Base-by-base conservation (phyloP, 2,888 invertebrate species). In the Tanytarsus gracilentus region DNA sequence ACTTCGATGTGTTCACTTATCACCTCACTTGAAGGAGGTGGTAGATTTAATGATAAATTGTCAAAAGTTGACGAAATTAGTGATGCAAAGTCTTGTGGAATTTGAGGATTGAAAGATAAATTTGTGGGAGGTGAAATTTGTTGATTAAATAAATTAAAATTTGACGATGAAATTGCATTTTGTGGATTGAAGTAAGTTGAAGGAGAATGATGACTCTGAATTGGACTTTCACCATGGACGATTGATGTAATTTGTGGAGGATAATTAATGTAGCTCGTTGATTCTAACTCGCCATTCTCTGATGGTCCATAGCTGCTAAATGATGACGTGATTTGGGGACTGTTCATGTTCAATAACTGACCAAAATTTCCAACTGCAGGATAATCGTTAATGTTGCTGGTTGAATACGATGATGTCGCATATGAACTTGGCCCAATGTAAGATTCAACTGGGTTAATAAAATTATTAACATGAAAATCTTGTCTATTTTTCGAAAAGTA, bases 1-100 rank as follows among this genome's bases (percentile, higher is more conserved):
- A 79, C 76, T 71, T 79, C 78, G 14, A 79, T 77, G 33, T 78
- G 78, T 63, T 76, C 73, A 5, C 73, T 70, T 1, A 75, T 68
- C 4, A n/a, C 33, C 11, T 56, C 9, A 52, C 23, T 52, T 11
- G 33, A 52, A 30, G 30, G 2, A 26, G 49, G 9, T n/a, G 1
- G 3, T 1, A 2, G 16, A 49, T 3, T 2, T 40, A 18, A 40
- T 40, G 4, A 3, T 40, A 14, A 40, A 18, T 40, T 3, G 7
- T 8, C 18, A 18, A 40, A 16, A 16, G 11, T 44, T 1, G 44
- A 44, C 4, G n/a, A n/a, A 11, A 36, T 14, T 14, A 36, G 16
- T 2, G 36, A n/a, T 36, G n/a, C 6, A 14, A 36, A 44, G 2
- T 44, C 44, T 9, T n/a, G 21, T 44, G 36, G 14, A 36, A 36